These are phyloP conservation scores for Heliopora coerulea DNA, from an alignment of 92 coral and sea anemone species.

Conservation along the genomic window DNA sequence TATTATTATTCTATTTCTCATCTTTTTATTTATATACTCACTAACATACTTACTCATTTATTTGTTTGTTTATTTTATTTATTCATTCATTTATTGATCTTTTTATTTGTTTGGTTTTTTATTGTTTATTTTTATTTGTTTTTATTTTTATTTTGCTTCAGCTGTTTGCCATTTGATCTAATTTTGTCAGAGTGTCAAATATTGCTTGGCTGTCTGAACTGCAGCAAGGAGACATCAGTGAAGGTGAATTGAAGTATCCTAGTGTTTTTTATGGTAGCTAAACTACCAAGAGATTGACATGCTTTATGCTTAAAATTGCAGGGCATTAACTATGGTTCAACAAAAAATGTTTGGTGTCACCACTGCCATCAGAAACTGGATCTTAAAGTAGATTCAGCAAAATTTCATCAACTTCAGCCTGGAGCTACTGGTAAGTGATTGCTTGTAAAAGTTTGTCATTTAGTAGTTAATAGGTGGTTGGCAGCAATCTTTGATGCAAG, in stretches of 20 bases:
- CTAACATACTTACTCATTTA: too few relatives aligned
- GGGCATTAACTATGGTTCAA: slow-evolving; percentile 86
- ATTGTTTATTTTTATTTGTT: background rate
- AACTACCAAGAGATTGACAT: background rate
- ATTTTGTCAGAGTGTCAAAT: slow-evolving; percentile 66
- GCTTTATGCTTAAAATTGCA: slow-evolving; percentile 19
- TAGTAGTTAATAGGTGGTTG: too few relatives aligned
- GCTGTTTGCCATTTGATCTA: slow-evolving; percentile 90
- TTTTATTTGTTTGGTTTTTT: too few relatives aligned
- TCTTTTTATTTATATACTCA: too few relatives aligned
- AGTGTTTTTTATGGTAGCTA: background rate
- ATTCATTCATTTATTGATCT: too few relatives aligned
- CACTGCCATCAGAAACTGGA: slow-evolving; percentile 80
- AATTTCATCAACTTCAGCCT: slow-evolving; percentile 67
- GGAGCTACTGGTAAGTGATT: slow-evolving; percentile 61
- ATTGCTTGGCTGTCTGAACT: slow-evolving; percentile 72
- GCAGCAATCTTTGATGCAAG: too few relatives aligned
- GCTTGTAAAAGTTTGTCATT: too few relatives aligned
- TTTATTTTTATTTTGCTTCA: slow-evolving; percentile 9
- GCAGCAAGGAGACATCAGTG: slow-evolving; percentile 72
- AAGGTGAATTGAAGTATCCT: slow-evolving; percentile 52
- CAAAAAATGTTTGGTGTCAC: slow-evolving; percentile 76
- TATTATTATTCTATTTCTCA: too few relatives aligned
- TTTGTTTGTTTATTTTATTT: background rate
- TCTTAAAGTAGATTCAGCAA: slow-evolving; percentile 72